Evolutionary conservation across 2,797 vertebrate genomes (phyloP).

Genomic region (Staurois parvus): DNA sequence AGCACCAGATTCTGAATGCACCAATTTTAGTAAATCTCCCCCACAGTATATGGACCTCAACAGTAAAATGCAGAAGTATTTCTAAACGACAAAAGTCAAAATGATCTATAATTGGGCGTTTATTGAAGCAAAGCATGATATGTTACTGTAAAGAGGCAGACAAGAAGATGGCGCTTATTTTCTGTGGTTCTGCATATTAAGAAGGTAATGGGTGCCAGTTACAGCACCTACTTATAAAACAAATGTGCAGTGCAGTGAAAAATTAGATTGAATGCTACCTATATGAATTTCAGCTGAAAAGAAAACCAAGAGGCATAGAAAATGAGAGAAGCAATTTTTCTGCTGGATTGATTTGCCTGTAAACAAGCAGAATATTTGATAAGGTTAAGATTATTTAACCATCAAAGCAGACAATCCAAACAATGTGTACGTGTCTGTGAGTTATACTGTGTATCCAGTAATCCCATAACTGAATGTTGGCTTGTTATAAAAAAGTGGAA

Average conservation of each 20-base stretch:
- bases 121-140: background rate
- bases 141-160: background rate
- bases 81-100: background rate
- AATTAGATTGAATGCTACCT: background rate
- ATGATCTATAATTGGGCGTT: background rate
- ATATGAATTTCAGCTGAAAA: background rate
- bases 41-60: too few species aligned
- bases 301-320: background rate
- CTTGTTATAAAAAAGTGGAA: too few species aligned
- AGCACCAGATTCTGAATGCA: too few species aligned
- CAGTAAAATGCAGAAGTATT: too few species aligned
- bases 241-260: background rate
- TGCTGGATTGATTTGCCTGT: background rate
- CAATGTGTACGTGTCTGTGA: background rate
- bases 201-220: background rate
- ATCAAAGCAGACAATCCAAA: background rate
- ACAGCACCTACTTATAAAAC: background rate
- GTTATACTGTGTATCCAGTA: background rate
- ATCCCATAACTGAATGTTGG: too few species aligned
- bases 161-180: background rate
- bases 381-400: background rate
- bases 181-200: background rate
- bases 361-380: background rate
- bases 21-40: too few species aligned
- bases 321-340: background rate